A percentile compares a stretch with the other conserved stretches of the same genome.
phyloP scores from a whole-genome alignment of 92 coral and sea anemone genomes.

The Metridium senile region DNA sequence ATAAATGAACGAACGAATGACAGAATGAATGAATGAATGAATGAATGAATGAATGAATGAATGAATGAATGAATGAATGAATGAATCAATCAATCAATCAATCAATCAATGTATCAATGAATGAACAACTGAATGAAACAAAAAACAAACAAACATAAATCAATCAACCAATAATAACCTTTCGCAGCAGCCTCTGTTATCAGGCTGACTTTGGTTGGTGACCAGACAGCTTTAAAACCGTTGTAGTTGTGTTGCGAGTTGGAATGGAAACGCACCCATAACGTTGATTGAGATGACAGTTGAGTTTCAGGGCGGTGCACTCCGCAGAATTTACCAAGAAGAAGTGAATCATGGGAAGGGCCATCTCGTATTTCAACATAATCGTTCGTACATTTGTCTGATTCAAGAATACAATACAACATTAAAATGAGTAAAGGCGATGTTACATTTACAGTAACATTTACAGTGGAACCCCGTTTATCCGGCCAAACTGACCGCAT shows the following conservation, averaged over 20 bases:
- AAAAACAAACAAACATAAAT: not conserved
- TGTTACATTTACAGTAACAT: too few species aligned
- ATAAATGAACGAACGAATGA: too few species aligned
- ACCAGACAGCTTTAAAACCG: constrained; percentile 73
- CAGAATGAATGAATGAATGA: too few species aligned
- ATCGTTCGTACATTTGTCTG: constrained; percentile 49
- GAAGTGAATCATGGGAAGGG: constrained; percentile 36
- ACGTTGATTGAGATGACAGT: constrained; percentile 46
- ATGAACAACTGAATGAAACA: too few species aligned
- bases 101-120: too few species aligned
- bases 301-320: constrained; percentile 31
- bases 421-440: too few species aligned
- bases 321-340: constrained; percentile 70
- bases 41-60: not conserved
- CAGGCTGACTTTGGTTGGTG: constrained; percentile 24
- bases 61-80: constrained; percentile 4
- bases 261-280: constrained; percentile 70
- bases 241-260: constrained; percentile 37
- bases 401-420: constrained; percentile 5
- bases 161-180: not conserved
- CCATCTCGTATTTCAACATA: constrained; percentile 77
- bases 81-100: not conserved
- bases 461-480: too few species aligned
- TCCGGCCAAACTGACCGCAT: too few species aligned
- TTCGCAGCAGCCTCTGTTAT: constrained; percentile 6